Conservation (phyloP, 2,888 invertebrate genomes). For the Cerastis leucographa region DNA sequence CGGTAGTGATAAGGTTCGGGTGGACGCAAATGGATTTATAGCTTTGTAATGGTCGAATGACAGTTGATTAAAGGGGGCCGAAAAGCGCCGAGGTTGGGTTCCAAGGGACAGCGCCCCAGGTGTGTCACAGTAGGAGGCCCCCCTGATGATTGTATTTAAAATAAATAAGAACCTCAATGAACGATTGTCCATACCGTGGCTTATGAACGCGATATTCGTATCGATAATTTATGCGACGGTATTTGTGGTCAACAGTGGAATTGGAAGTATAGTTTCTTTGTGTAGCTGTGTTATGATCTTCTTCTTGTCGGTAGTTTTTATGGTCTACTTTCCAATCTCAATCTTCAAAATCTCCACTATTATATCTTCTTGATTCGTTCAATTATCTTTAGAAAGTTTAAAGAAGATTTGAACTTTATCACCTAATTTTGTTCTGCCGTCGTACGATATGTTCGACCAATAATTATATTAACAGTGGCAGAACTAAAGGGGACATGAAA, state of each 20-base stretch:
- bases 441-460: neutral
- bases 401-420: neutral
- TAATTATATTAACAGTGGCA: neutral
- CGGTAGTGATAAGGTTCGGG: constrained; percentile 8
- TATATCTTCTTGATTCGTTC: neutral
- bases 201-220: constrained; percentile 76
- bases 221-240: constrained; percentile 70
- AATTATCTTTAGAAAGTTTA: neutral
- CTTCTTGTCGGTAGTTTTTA: neutral
- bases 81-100: constrained; percentile 88
- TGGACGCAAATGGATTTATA: constrained; percentile 71
- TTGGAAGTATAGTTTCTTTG: constrained; percentile 58
- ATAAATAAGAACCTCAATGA: constrained; percentile 91
- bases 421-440: neutral
- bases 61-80: constrained; percentile 91
- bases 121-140: constrained; percentile 85
- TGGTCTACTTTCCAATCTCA: neutral
- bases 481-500: neutral
- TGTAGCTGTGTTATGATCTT: constrained; percentile 23
- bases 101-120: constrained; percentile 88
- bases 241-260: constrained; percentile 60
- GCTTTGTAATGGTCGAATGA: constrained; percentile 85
- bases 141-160: constrained; percentile 91
- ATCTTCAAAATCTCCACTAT: neutral
- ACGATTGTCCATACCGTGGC: constrained; percentile 88